Conservation (phyloP, 2,113 vertebrate genomes). For the Recurvirostra avosetta region DNA sequence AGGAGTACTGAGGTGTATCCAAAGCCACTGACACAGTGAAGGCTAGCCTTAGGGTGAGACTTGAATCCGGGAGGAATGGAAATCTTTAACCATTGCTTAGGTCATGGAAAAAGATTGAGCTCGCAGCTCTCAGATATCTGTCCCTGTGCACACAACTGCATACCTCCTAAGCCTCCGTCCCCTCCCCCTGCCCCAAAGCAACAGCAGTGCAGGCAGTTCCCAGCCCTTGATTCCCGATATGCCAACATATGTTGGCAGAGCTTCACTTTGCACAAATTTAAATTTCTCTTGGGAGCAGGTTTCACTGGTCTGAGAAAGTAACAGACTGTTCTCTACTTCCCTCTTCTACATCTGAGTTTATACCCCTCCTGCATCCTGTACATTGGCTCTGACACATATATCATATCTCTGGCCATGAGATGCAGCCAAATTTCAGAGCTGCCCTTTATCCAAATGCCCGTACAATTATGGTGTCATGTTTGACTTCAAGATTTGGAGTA, state of each 20-base stretch:
- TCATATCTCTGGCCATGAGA: not conserved
- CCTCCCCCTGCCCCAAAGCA: not conserved
- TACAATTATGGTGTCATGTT: not conserved
- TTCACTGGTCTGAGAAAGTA: conserved; percentile 42
- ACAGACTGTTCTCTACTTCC: conserved; percentile 18
- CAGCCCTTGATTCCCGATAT: conserved; percentile 14
- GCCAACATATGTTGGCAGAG: conserved; percentile 16
- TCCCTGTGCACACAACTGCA: not conserved
- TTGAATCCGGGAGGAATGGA: not conserved
- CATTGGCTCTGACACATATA: not conserved
- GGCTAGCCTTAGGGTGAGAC: not conserved
- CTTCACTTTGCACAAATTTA: conserved; percentile 14
- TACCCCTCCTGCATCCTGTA: not conserved
- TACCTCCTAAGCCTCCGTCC: not conserved
- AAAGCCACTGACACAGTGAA: not conserved
- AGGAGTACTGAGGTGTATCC: not conserved
- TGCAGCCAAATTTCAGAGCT: not conserved
- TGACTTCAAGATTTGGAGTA: not conserved
- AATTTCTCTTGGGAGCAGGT: conserved; percentile 32
- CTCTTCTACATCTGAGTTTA: not conserved
- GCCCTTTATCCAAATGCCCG: not conserved
- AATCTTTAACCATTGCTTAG: conserved; percentile 37
- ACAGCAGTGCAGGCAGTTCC: not conserved
- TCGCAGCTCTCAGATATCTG: conserved; percentile 1
- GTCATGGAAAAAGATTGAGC: conserved; percentile 38